Evolutionary conservation across 37 sponge, comb jelly and placozoan species (phyloP), one percentile per base, ranked within the genome.

Genomic region (Beroe ovata): DNA sequence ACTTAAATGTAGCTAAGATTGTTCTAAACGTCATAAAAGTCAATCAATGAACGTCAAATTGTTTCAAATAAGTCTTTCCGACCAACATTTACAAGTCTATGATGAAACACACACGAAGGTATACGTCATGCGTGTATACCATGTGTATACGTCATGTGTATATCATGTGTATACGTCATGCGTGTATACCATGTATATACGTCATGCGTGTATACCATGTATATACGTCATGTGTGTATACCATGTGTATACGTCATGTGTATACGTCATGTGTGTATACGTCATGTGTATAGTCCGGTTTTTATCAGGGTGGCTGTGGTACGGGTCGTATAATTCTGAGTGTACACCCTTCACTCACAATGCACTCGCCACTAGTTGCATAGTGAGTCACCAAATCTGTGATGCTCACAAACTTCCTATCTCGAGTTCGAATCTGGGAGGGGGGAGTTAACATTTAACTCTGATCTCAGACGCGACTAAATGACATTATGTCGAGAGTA

Each of bases 361-460:
- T 77, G 38, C 84, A 77, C 28, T 77, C 84, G n/a, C 84, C 84
- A 42, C 84, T 77, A 11, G 84, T 77, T 2, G 84, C 42, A 54
- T 77, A 77, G 84, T 77, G 84, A n/a, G 54, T 77, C 42, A 77
- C 84, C 54, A 77, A 25, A 35, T 77, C 84, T 3, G 84, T 77
- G 22, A 77, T 77, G n/a, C 84, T 77, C 25, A 39, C 54, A 40
- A 77, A 77, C 42, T 77, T 39, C 54, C 84, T 39, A 25, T 77
- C 84, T 40, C 54, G 25, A 3, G 84, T 77, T 4, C 84, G 84
- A 19, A 77, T 77, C 84, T 77, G 84, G 25, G 38, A 20, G 8
- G 26, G 84, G 26, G 29, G 35, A 30, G 32, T 36, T n/a, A n/a
- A n/a, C n/a, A n/a, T n/a, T n/a, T n/a, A 19, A 58, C 18, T 58